Conservation (phyloP, 2,888 invertebrate genomes). For the Oscheius sp. region DNA sequence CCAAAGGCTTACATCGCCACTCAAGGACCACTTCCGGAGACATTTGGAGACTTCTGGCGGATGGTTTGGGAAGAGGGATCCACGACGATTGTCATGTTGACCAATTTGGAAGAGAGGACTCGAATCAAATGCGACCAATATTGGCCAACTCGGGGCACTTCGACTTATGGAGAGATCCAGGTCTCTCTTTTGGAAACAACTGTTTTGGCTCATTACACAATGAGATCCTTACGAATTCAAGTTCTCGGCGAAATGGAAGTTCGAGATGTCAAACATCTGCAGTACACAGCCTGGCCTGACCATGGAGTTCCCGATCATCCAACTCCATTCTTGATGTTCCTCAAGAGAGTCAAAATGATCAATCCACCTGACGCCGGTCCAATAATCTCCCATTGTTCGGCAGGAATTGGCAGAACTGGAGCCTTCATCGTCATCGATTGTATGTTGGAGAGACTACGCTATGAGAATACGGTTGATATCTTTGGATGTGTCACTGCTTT, state of each 20-base stretch:
- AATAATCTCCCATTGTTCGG: conserved; percentile 88
- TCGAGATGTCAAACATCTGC: conserved; percentile 93
- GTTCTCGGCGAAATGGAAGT: conserved; percentile 76
- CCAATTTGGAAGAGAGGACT: conserved; percentile 93
- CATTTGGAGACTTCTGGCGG: conserved; percentile 97
- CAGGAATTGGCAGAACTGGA: conserved; percentile 90
- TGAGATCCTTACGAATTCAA: conserved; percentile 91
- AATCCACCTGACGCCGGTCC: conserved; percentile 93
- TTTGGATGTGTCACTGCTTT: conserved; percentile 98
- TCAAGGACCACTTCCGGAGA: conserved; percentile 96
- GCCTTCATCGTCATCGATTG: conserved; percentile 99
- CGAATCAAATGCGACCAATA: conserved; percentile 82
- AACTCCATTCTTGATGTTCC: conserved; percentile 95
- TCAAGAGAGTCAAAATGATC: conserved; percentile 87
- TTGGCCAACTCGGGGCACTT: conserved; percentile 93
- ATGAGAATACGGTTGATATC: conserved; percentile 97
- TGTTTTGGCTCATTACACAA: conserved; percentile 96
- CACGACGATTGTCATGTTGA: conserved; percentile 98
- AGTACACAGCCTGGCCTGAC: conserved; percentile 99
- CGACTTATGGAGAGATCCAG: conserved; percentile 89
- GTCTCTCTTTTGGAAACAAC: conserved; percentile 91
- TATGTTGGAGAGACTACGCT: conserved; percentile 94
- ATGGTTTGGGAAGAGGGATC: conserved; percentile 98
- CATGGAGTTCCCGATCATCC: conserved; percentile 98
- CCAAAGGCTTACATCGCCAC: conserved; percentile 98